Percentiles rank a stretch among this genome's conserved stretches.
Conservation (phyloP, 2,888 invertebrate genomes). For the Drosophila paranaensis region DNA sequence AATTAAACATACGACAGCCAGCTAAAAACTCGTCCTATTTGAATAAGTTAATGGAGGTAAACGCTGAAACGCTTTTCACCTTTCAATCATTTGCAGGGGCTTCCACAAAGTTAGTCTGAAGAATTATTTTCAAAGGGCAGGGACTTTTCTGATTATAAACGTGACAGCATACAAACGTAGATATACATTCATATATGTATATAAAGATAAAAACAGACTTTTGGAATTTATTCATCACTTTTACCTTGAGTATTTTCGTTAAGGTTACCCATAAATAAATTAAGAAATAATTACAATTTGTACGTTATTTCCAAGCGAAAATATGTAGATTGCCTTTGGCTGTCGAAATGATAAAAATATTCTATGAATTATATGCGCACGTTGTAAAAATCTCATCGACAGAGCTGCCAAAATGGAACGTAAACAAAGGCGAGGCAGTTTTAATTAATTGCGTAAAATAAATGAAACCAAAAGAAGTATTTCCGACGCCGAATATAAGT, state of each 20-base stretch:
- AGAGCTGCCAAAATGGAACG: slow-evolving; percentile 44
- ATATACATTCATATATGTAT: neutral
- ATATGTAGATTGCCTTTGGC: neutral
- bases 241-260: neutral
- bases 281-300: neutral
- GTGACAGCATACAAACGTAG: no score
- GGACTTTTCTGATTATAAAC: neutral
- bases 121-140: neutral
- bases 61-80: slow-evolving; percentile 8
- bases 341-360: slow-evolving; percentile 14
- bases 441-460: slow-evolving; percentile 64
- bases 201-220: neutral
- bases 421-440: slow-evolving; percentile 51
- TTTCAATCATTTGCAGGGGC: slow-evolving; percentile 17
- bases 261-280: neutral
- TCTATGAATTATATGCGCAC: slow-evolving; percentile 12
- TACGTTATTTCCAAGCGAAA: neutral
- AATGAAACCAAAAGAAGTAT: slow-evolving; percentile 37
- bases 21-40: slow-evolving; percentile 39
- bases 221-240: neutral
- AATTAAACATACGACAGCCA: slow-evolving; percentile 56
- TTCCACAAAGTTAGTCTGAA: slow-evolving; percentile 4
- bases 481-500: slow-evolving; percentile 19
- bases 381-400: slow-evolving; percentile 48
- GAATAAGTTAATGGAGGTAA: slow-evolving; percentile 50